Percentiles rank a stretch among this genome's conserved stretches.
These are phyloP conservation scores for Xanthia togata DNA, from an alignment of 2,888 invertebrate genomes.

Conservation along the genomic window DNA sequence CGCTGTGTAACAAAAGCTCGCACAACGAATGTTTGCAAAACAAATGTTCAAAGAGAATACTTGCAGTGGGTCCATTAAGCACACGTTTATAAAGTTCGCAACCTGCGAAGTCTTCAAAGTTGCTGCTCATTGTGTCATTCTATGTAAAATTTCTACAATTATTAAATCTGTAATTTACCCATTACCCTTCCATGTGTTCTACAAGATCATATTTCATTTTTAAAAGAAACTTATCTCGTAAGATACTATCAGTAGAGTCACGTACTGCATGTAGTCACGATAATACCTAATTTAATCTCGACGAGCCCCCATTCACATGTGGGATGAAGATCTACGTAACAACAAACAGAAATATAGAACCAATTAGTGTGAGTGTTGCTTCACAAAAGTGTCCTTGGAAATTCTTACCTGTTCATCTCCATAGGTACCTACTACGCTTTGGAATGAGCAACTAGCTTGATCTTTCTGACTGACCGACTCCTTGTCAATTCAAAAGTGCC, in stretches of 20 bases:
- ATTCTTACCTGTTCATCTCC: neutral
- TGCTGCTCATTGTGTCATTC: neutral
- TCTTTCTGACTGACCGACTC: neutral
- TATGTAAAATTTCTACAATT: neutral
- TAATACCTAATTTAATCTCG: neutral
- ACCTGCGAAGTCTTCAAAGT: neutral
- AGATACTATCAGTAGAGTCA: slow-evolving; percentile 8
- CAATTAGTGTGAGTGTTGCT: neutral
- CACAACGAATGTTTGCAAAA: neutral
- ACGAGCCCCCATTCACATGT: neutral
- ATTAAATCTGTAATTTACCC: neutral
- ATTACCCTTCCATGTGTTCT: too few species aligned
- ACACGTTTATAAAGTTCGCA: neutral
- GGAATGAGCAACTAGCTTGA: neutral
- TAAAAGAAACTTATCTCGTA: neutral
- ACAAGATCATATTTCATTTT: too few species aligned
- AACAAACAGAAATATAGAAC: neutral
- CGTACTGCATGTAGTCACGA: slow-evolving; percentile 7
- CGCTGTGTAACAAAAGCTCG: neutral
- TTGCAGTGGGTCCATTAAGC: neutral
- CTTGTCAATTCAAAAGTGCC: neutral
- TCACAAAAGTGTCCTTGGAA: neutral
- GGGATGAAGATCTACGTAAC: neutral
- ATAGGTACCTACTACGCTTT: neutral
- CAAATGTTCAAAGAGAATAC: neutral